Base-by-base conservation (phyloP, 2,113 vertebrate genomes). In the Chaetodon auriga region DNA sequence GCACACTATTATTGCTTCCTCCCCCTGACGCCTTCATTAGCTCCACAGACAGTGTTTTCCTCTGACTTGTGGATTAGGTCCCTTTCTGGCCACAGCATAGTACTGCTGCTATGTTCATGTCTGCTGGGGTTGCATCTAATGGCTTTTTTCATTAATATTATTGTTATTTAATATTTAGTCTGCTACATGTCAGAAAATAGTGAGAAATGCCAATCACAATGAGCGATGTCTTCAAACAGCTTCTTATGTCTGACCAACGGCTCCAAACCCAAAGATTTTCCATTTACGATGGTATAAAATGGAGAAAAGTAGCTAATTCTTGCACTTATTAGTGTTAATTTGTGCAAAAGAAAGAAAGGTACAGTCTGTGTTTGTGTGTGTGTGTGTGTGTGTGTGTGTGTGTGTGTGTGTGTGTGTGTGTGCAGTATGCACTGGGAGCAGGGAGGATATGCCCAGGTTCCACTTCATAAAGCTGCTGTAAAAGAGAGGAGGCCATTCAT, bases 1-100 rank as follows among this genome's bases (percentile, higher is more conserved):
- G 87, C 89, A 90, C 80, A 87, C 81, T 53, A 86, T 92, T 92
- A 87, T 72, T 65, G 51, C 64, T 54, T 68, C 66, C 84, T 84
- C 51, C 83, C 78, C 84, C 69, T 94, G 93, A 94, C 89, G 92
- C 92, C 90, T 93, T 94, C 80, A 94, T 93, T 91, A 78, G 54
- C 8, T 54, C 58, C 36, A 61, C 62, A 78, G 58, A 82, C 78
- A 61, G 81, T 81, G 72, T 82, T 92, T 92, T 88, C 23, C 43
- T 53, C 53, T 79, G 82, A 84, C 68, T 76, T 68, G 61, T 78
- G 74, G 61, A 80, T 82, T 64, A 65, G 64, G 41, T 62, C 74
- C 66, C 43, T 61, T 87, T 58, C 73, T 75, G 49, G 36, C 46
- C 30, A 70, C 48, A 63, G 53, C 19, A 64, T 25, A 38, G 13